Base-by-base conservation (phyloP, 1,140 invertebrate species). In the Pogonognathellus flavescens region DNA sequence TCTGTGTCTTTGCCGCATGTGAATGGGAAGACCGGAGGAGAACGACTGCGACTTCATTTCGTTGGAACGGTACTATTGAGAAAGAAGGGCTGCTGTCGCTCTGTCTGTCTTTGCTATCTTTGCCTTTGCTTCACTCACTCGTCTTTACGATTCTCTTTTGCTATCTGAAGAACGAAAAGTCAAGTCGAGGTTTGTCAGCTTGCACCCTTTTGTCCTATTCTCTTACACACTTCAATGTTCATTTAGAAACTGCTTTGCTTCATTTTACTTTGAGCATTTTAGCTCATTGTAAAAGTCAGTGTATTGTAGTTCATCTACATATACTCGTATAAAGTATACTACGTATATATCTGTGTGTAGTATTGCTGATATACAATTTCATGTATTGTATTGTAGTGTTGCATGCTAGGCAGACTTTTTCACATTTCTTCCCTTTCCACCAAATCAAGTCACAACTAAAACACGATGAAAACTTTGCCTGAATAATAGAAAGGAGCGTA, bases 201-300 rank as follows among this genome's bases (percentile, higher is more conserved):
- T 76, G 70, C 70, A 76, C 70, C 70, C 70, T 76, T 76, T 76
- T 76, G 70, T 76, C 70, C 70, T 76, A 76, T 76, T 49, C 70
- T 76, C 70, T 76, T 50, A 16, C 31, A 76, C 22, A 14, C 14
- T 25, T 11, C 6, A 25, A 66, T 13, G 20, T 9, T 0, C 25
- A 25, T 49, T 41, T 14, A 31, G 31, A 50, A 31, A 76, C 14
- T 49, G 25, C 20, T 66, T 66, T 66, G 20, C 22, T 66, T 66
- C 25, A 66, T 25, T 50, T 70, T 41, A 31, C 11, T 31, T 20
- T 62, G 59, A 62, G 9, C 2, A 13, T 18, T n/a, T 57, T 70
- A 20, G 7, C 11, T 41, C 22, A 14, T 31, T 13, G 25, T 31
- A 8, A 25, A 22, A 41, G 18, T 31, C 3, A 14, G 22, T 13